phyloP scores from a whole-genome alignment of 2,888 invertebrate genomes.

The Amiota communis region DNA sequence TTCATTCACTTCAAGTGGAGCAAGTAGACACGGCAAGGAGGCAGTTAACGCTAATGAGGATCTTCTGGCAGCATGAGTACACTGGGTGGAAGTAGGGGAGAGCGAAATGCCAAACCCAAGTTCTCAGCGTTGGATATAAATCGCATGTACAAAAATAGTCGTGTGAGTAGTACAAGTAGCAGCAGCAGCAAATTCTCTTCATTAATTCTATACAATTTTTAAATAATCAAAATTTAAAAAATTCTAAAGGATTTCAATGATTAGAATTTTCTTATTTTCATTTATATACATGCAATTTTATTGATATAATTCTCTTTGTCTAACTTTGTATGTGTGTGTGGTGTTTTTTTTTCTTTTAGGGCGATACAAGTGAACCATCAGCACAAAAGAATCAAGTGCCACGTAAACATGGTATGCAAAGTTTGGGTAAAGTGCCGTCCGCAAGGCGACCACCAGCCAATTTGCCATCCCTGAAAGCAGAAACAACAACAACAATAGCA shows the following conservation, averaged over 20 bases:
- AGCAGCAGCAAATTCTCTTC: neutral
- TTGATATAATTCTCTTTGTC: too few species aligned
- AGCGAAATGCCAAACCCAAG: slow-evolving; percentile 85
- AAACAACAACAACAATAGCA: slow-evolving; percentile 76
- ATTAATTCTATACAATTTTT: too few species aligned
- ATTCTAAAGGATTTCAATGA: neutral
- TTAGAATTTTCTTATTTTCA: slow-evolving; percentile 19
- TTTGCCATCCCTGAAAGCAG: slow-evolving; percentile 98
- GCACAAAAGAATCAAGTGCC: slow-evolving; percentile 91
- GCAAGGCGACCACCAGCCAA: slow-evolving; percentile 99
- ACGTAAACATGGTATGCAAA: slow-evolving; percentile 99
- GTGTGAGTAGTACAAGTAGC: slow-evolving; percentile 78
- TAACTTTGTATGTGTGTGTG: neutral
- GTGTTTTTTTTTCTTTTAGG: slow-evolving; percentile 74
- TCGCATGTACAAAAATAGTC: slow-evolving; percentile 92
- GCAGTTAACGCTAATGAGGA: slow-evolving; percentile 74
- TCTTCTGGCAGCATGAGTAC: slow-evolving; percentile 75
- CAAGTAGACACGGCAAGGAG: slow-evolving; percentile 61
- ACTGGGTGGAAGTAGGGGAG: slow-evolving; percentile 75
- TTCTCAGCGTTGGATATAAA: slow-evolving; percentile 98
- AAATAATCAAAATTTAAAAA: too few species aligned
- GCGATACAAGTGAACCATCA: slow-evolving; percentile 89
- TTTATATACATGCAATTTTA: too few species aligned
- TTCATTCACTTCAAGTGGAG: slow-evolving; percentile 43
- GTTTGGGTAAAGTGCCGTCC: slow-evolving; percentile 98